Conservation (phyloP, 2,888 invertebrate species). For the Nomada fucata region DNA sequence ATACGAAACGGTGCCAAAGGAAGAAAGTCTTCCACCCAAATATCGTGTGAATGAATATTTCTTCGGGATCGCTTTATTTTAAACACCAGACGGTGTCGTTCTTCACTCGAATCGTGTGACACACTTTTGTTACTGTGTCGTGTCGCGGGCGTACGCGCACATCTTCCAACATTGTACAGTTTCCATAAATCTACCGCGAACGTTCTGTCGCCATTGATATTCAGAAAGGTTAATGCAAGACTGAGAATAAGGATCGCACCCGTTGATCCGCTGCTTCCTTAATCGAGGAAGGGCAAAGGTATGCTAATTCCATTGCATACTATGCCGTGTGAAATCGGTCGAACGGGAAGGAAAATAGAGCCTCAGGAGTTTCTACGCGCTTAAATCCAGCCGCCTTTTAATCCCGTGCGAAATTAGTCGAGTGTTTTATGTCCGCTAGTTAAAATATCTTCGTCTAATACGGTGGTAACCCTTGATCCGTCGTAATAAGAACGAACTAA, state of each 20-base stretch:
- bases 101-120: no score
- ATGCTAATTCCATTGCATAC: conserved; percentile 29
- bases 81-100: no score
- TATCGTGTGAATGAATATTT: no score
- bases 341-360: conserved; percentile 32
- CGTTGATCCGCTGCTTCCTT: conserved; percentile 8
- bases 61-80: no score
- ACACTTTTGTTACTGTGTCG: no score
- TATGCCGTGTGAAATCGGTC: conserved; percentile 47
- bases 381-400: conserved; percentile 14
- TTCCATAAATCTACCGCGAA: neutral
- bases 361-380: conserved; percentile 6
- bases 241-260: conserved; percentile 1
- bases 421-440: conserved; percentile 9
- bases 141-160: no score
- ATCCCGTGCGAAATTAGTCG: conserved; percentile 36
- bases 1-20: no score
- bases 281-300: conserved; percentile 14
- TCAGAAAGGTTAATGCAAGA: conserved; percentile 29
- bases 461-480: no score
- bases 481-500: no score
- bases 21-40: no score
- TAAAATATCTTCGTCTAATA: neutral
- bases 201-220: neutral
- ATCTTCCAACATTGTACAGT: neutral